Evolutionary conservation across 2,113 vertebrate genomes (phyloP).

Genomic region (Semicossyphus pulcher): DNA sequence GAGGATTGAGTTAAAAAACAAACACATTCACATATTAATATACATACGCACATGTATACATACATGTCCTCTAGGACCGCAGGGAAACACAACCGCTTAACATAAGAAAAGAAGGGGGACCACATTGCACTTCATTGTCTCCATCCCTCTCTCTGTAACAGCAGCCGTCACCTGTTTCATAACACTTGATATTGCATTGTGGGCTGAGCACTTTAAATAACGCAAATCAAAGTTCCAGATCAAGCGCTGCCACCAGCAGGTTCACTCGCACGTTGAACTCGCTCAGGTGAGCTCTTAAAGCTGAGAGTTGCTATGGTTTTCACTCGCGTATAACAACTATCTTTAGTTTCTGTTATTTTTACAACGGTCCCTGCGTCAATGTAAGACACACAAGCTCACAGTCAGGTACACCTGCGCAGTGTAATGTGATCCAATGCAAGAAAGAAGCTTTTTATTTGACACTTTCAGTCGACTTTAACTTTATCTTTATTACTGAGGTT

Average conservation of each 20-base stretch:
- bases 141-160: neutral
- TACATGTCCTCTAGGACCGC: too few relatives aligned
- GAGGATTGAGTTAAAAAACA: too few relatives aligned
- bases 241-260: slow-evolving; percentile 19
- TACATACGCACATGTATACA: too few relatives aligned
- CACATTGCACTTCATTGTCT: neutral
- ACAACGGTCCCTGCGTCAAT: slow-evolving; percentile 38
- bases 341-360: slow-evolving; percentile 67
- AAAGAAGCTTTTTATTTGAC: neutral
- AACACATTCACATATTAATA: too few relatives aligned
- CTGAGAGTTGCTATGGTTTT: slow-evolving; percentile 69
- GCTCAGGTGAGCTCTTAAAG: slow-evolving; percentile 33
- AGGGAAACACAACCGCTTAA: too few relatives aligned
- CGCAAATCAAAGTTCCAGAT: slow-evolving; percentile 27
- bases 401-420: neutral
- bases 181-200: slow-evolving; percentile 4
- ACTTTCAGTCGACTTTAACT: neutral
- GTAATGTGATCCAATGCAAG: neutral
- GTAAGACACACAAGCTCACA: slow-evolving; percentile 7
- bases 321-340: slow-evolving; percentile 16
- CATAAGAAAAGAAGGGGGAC: neutral
- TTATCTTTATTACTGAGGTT: neutral
- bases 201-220: slow-evolving; percentile 22
- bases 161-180: neutral
- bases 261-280: slow-evolving; percentile 18